phyloP scores from a whole-genome alignment of 2,797 vertebrate genomes.

The Lagodon rhomboides region DNA sequence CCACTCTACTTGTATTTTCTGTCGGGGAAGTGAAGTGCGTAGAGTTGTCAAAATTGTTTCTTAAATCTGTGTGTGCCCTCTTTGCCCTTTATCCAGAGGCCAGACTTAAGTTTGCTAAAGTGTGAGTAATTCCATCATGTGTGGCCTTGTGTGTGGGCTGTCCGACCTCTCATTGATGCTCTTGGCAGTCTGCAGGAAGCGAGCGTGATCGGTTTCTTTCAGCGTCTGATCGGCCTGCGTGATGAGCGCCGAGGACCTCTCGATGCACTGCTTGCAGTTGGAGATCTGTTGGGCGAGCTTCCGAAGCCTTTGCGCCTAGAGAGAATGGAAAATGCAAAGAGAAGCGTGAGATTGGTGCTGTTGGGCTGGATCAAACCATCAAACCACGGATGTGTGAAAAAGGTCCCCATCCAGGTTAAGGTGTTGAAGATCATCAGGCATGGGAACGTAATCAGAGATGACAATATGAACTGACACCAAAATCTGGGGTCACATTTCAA shows the following conservation, averaged over 20 bases:
- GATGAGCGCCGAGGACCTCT: slow-evolving; percentile 95
- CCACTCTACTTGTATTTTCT: slow-evolving; percentile 17
- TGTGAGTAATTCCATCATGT: slow-evolving; percentile 8
- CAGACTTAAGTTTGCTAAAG: not conserved
- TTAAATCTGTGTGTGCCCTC: slow-evolving; percentile 2
- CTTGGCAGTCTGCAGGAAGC: slow-evolving; percentile 97
- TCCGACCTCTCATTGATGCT: slow-evolving; percentile 95
- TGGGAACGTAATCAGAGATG: slow-evolving; percentile 29
- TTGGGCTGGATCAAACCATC: not conserved
- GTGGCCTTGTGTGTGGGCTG: not conserved
- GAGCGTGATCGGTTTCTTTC: slow-evolving; percentile 97
- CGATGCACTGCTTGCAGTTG: slow-evolving; percentile 98
- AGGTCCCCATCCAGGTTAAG: not conserved
- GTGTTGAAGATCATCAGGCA: slow-evolving; percentile 3
- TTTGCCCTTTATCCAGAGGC: slow-evolving; percentile 18
- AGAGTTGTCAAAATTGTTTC: slow-evolving; percentile 22
- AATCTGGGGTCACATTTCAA: slow-evolving; percentile 7
- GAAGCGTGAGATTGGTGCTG: not conserved
- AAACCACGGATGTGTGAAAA: not conserved
- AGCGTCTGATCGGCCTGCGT: slow-evolving; percentile 96
- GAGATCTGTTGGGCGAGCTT: slow-evolving; percentile 98
- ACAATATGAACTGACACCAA: slow-evolving; percentile 22
- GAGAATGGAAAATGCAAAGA: not conserved
- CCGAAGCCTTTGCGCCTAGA: slow-evolving; percentile 92
- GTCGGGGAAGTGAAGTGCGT: slow-evolving; percentile 11